phyloP scores from a whole-genome alignment of 1,140 invertebrate genomes.

The Trichonephila inaurata region DNA sequence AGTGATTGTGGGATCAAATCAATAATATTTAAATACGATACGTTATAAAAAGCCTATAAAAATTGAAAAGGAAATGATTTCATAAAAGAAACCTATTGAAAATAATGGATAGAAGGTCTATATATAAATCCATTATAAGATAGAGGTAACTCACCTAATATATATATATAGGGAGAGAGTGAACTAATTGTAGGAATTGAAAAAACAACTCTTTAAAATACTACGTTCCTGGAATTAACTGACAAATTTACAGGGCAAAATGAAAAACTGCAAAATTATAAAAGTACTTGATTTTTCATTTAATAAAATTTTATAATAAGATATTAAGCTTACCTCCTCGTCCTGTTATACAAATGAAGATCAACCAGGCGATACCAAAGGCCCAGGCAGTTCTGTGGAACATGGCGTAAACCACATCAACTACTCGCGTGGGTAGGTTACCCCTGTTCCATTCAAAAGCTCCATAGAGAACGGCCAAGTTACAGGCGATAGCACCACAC shows the following conservation, averaged over 20 bases:
- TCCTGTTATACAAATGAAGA: constrained; percentile 76
- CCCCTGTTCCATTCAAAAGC: constrained; percentile 76
- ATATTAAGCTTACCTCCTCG: constrained; percentile 63
- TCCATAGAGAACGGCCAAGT: constrained; percentile 69
- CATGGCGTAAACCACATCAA: constrained; percentile 77
- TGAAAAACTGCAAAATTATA: background rate
- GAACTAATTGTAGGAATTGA: too few relatives aligned
- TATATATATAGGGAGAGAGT: too few relatives aligned
- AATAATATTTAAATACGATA: too few relatives aligned
- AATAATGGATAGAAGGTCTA: too few relatives aligned
- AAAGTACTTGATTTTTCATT: too few relatives aligned
- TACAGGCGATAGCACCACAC: constrained; percentile 58
- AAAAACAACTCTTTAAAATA: background rate
- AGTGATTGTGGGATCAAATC: too few relatives aligned
- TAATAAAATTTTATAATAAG: background rate
- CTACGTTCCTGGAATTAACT: background rate
- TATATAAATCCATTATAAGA: too few relatives aligned
- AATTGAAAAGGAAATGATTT: too few relatives aligned
- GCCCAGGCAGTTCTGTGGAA: constrained; percentile 78
- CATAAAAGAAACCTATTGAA: too few relatives aligned
- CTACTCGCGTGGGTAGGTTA: constrained; percentile 63
- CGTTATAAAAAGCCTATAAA: too few relatives aligned
- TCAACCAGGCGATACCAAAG: constrained; percentile 77
- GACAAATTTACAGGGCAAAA: background rate
- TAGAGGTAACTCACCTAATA: too few relatives aligned